Base-by-base conservation (phyloP, 2,113 vertebrate genomes). In the Protomyctophum bolini region DNA sequence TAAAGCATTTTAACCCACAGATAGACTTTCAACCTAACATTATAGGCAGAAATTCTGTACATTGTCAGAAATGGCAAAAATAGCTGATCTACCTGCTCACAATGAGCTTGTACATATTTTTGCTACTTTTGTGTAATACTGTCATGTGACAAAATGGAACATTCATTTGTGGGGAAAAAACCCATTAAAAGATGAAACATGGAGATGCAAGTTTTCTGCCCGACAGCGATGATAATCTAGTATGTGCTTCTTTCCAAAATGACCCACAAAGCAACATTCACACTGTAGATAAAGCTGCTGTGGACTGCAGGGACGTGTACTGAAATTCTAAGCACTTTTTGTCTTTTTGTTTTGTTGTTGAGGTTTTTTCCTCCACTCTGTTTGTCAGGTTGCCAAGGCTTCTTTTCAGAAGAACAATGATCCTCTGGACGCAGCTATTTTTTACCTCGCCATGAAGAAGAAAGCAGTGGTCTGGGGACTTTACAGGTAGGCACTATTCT, bases 401-500 rank as follows among this genome's bases (percentile, higher is more conserved):
- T 94, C 97, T 57, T 98, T 98, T 91, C 95, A 96, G 76, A 92
- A 91, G 83, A 97, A 95, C 85, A 98, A 94, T 7, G 94, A 99
- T 91, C 98, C 98, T 28, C 92, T 99, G 89, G 98, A 99, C 49
- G 97, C 97, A 2, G 97, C 97, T 50, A 93, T 99, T 86, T 99
- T 96, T 90, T 99, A 99, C 86, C 95, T 99, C 0, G 97, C 97
- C 0, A 93, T 99, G 94, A 98, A 95, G 91, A 99, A 98, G 93
- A 99, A 99, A 80, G 94, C 96, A 71, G 96, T 99, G 72, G 95
- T 99, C 71, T 99, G 98, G 98, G 98, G 98, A 68, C 87, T 99
- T 58, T 99, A 97, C 88, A 96, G 98, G 98, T 98, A 91, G 11
- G 89, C 62, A 45, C 51, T 69, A 54, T 8, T 49, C 14, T 73